These are phyloP conservation scores for Eupristina koningsbergeri DNA, from an alignment of 1,140 invertebrate genomes.

Conservation along the genomic window DNA sequence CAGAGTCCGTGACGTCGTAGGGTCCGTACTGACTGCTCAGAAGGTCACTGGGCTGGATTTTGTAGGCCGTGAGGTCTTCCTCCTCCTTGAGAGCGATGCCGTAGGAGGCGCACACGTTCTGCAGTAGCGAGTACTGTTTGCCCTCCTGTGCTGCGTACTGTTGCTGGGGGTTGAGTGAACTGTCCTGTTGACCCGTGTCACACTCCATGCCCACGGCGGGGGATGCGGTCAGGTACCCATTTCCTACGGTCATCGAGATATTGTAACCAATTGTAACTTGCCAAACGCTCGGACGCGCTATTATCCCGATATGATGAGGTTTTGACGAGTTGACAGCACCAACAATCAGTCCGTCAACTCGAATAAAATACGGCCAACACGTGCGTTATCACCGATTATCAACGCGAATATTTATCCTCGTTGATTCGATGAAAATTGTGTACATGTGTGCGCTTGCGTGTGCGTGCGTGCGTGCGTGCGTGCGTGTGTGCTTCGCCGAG, in stretches of 20 bases:
- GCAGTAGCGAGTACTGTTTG: constrained; percentile 85
- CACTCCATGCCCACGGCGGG: constrained; percentile 82
- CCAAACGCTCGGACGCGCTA: too few relatives aligned
- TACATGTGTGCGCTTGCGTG: too few relatives aligned
- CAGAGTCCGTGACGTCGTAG: constrained; percentile 81
- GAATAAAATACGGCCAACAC: too few relatives aligned
- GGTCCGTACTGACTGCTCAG: constrained; percentile 78
- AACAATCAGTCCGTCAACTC: neutral
- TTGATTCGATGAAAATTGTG: too few relatives aligned
- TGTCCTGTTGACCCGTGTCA: constrained; percentile 79
- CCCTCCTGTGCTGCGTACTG: constrained; percentile 74
- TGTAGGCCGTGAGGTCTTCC: constrained; percentile 82
- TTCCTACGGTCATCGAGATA: constrained; percentile 54
- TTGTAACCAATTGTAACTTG: neutral
- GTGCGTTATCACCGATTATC: too few relatives aligned
- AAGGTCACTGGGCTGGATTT: constrained; percentile 77
- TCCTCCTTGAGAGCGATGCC: constrained; percentile 85
- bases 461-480: too few relatives aligned
- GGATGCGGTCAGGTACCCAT: constrained; percentile 76
- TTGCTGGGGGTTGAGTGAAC: constrained; percentile 63
- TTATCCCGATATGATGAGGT: too few relatives aligned
- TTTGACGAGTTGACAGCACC: neutral
- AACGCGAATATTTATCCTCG: too few relatives aligned
- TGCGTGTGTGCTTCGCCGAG: too few relatives aligned
- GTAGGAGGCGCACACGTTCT: constrained; percentile 83